Conservation (phyloP, 2,888 invertebrate genomes). For the Cephonodes hylas region DNA sequence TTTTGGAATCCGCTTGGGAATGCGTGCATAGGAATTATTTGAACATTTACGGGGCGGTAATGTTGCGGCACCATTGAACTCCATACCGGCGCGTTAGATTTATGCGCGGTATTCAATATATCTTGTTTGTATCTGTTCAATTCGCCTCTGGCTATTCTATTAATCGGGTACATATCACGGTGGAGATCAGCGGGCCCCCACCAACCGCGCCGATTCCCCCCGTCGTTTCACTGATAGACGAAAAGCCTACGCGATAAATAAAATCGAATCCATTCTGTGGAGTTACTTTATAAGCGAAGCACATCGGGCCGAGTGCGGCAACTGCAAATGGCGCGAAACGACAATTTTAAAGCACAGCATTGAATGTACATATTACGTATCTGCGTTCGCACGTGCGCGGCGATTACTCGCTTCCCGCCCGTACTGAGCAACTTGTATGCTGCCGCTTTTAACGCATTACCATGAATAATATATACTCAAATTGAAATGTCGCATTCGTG, state of each 20-base stretch:
- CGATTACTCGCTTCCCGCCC: slow-evolving; percentile 68
- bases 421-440: slow-evolving; percentile 65
- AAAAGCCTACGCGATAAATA: slow-evolving; percentile 50
- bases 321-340: slow-evolving; percentile 76
- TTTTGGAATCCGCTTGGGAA: slow-evolving; percentile 46
- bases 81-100: slow-evolving; percentile 46
- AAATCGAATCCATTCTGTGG: slow-evolving; percentile 59
- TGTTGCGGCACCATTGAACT: slow-evolving; percentile 49
- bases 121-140: slow-evolving; percentile 48
- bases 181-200: slow-evolving; percentile 15
- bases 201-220: slow-evolving; percentile 25
- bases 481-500: slow-evolving; percentile 80
- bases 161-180: slow-evolving; percentile 42
- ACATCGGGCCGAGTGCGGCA: slow-evolving; percentile 60
- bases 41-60: slow-evolving; percentile 48
- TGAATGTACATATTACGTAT: slow-evolving; percentile 69
- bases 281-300: slow-evolving; percentile 73
- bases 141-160: slow-evolving; percentile 37
- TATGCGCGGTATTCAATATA: slow-evolving; percentile 55
- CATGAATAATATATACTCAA: slow-evolving; percentile 80
- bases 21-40: slow-evolving; percentile 54
- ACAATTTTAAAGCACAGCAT: slow-evolving; percentile 78
- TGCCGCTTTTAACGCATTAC: slow-evolving; percentile 79
- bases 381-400: slow-evolving; percentile 67
- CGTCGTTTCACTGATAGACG: slow-evolving; percentile 45